Conservation (phyloP, 2,888 invertebrate species). For the Hetaerina titia region DNA sequence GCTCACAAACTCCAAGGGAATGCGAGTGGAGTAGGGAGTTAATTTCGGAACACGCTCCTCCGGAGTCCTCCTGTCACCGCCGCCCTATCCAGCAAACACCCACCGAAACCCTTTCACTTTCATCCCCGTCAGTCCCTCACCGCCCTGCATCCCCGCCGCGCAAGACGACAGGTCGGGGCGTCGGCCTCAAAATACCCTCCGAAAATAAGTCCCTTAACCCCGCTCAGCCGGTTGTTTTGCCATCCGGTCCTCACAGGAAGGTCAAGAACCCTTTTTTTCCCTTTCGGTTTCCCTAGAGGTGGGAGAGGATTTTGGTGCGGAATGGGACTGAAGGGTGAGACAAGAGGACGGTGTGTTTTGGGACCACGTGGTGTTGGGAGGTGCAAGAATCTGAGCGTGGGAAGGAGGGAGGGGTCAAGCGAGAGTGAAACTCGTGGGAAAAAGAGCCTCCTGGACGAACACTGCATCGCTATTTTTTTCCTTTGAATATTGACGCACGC, state of each 20-base stretch:
- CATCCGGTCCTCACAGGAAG: neutral
- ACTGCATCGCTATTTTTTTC: neutral
- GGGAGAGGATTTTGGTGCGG: neutral
- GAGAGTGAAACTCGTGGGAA: constrained; percentile 19
- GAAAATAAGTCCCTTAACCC: constrained; percentile 16
- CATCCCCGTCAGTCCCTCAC: neutral
- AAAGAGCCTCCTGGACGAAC: neutral
- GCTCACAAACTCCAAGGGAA: neutral
- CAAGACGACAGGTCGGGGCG: neutral
- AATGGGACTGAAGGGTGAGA: neutral
- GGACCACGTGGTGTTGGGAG: neutral
- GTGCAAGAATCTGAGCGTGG: neutral
- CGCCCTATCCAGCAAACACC: neutral
- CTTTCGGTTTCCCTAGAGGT: neutral
- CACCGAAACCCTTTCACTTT: neutral
- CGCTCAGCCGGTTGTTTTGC: neutral
- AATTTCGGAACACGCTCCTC: neutral
- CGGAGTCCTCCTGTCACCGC: neutral
- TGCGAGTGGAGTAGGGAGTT: neutral
- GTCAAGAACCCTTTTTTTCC: neutral
- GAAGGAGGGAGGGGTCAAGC: neutral
- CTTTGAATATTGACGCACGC: no score
- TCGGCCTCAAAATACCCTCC: no score
- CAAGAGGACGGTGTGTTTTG: neutral
- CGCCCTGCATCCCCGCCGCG: neutral